Conservation (phyloP, 2,888 invertebrate genomes). For the Calephelis perditalis region DNA sequence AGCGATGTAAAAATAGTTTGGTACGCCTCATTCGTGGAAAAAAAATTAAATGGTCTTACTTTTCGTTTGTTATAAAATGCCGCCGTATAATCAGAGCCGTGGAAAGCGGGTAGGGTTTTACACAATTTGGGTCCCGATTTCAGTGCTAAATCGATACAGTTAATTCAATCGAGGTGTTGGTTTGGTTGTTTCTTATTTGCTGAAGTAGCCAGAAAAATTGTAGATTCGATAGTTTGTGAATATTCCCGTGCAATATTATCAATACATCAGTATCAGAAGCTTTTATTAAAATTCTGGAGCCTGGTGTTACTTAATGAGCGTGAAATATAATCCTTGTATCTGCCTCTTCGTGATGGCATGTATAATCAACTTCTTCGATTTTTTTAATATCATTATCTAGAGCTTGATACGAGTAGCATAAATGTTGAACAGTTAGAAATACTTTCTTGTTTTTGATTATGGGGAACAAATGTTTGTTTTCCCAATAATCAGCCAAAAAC, state of each 20-base stretch:
- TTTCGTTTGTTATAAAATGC: no score
- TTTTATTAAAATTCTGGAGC: constrained; percentile 30
- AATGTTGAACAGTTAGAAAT: constrained; percentile 20
- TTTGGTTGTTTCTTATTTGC: no score
- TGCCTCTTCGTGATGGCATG: constrained; percentile 18
- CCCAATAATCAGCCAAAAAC: constrained; percentile 27
- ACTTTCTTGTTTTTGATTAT: constrained; percentile 20
- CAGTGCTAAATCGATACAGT: no score
- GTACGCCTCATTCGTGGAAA: no score
- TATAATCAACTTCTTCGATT: constrained; percentile 27
- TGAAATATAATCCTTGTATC: constrained; percentile 23
- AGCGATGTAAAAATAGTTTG: no score
- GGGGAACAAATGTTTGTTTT: constrained; percentile 18
- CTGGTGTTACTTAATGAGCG: constrained; percentile 15
- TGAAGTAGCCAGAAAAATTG: no score
- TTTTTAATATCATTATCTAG: constrained; percentile 21
- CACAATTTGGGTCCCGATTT: no score
- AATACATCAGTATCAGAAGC: constrained; percentile 32
- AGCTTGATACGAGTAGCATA: constrained; percentile 22
- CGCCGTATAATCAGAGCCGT: no score
- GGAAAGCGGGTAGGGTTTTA: no score
- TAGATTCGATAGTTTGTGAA: no score
- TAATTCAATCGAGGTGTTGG: no score
- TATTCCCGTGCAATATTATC: constrained; percentile 25
- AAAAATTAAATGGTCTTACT: no score